Evolutionary conservation across 2,888 invertebrate genomes (phyloP), one percentile per base, ranked within the genome.

Genomic region (Netelia inedita): DNA sequence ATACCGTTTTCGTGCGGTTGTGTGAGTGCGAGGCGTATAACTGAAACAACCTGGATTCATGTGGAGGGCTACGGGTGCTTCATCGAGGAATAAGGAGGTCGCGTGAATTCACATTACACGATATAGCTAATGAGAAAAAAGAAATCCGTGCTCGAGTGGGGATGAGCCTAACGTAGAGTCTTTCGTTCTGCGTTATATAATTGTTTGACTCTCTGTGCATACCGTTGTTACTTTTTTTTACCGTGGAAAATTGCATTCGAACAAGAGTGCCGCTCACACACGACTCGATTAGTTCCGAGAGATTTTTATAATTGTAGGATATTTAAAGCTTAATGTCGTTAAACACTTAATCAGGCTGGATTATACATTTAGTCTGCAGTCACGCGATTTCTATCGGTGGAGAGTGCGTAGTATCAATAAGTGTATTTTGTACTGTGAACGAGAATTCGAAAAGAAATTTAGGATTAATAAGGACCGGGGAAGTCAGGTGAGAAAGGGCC

Each of bases 401-500:
- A 46, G 2, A 14, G 46, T 46, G 10, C 1, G 14, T 10, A 46
- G 2, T 5, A 28, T 28, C 28, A 6, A 28, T 28, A 28, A 28
- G 28, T 28, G 28, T 28, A 28, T 28, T 28, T 28, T 28, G 28
- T 28, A 6, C 14, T 46, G 46, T 11, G 46, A 14, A 46, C 3
- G 46, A 46, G 11, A 46, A 11, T 46, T 46, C 14, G 46, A 46
- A 10, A 14, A 46, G 46, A 11, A 46, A 11, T 28, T 46, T 46
- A 46, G 10, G 11, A 16, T 57, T n/a, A 9, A 66, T 43, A 21
- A n/a, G 55, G 57, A 59, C 1, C 65, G 46, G 46, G 66, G 6
- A 23, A 55, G 69, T 85, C 63, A 87, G 14, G 86, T 90, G 53
- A 94, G 92, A 89, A 95, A 95, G n/a, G 95, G 95, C 82, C 94